Evolutionary conservation across 1,140 invertebrate genomes (phyloP).

Genomic region (Drosophila nasuta): DNA sequence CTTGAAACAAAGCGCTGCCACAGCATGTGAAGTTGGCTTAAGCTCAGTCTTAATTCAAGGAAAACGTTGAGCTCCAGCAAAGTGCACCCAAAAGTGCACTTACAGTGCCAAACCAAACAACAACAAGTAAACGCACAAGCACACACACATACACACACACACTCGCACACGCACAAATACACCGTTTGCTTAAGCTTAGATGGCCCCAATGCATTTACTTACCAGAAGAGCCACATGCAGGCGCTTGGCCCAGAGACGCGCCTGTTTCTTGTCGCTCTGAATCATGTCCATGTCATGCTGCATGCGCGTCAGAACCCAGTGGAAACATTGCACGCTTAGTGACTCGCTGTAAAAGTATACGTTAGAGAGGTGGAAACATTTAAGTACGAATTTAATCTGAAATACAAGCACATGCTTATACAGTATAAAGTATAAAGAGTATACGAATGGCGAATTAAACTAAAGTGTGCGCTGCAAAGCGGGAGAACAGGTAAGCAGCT

Average conservation of each 20-base stretch:
- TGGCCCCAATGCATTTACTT: constrained; percentile 67
- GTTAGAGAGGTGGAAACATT: constrained; percentile 29
- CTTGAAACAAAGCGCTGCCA: constrained; percentile 5
- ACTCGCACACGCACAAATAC: constrained; percentile 14
- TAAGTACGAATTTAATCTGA: constrained; percentile 26
- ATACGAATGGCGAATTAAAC: constrained; percentile 55
- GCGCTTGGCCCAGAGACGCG: constrained; percentile 91
- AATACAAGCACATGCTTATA: background rate
- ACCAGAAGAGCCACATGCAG: constrained; percentile 92
- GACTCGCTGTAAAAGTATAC: constrained; percentile 89
- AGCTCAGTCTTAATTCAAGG: constrained; percentile 48
- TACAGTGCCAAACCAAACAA: constrained; percentile 68
- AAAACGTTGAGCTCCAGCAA: constrained; percentile 51
- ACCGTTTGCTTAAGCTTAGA: constrained; percentile 35
- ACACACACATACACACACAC: constrained; percentile 10
- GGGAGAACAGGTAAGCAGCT: constrained; percentile 65
- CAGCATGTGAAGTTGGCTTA: constrained; percentile 32
- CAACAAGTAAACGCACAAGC: constrained; percentile 56
- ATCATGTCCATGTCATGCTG: constrained; percentile 96
- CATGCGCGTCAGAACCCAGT: constrained; percentile 96
- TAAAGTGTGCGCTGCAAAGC: constrained; percentile 6
- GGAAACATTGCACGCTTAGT: constrained; percentile 94
- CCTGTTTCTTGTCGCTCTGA: constrained; percentile 93
- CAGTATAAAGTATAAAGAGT: constrained; percentile 16
- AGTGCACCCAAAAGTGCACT: constrained; percentile 80